These are phyloP conservation scores for Mungos mungo DNA, from an alignment of 2,113 vertebrate species.

Conservation along the genomic window DNA sequence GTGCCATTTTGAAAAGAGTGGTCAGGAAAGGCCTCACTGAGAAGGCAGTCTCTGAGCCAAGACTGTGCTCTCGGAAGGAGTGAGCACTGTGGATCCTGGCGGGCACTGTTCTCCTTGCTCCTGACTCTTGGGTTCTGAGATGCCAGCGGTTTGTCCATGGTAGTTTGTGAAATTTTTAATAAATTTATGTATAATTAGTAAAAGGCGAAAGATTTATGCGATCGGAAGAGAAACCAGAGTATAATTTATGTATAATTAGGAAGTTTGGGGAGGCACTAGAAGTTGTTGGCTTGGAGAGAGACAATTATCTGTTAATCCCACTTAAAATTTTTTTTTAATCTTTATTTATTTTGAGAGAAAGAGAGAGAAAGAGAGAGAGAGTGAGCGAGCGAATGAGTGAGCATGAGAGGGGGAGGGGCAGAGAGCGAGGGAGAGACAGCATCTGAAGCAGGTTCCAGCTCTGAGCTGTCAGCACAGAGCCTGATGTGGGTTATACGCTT, in stretches of 20 bases:
- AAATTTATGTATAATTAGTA: not conserved
- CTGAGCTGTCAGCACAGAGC: no score
- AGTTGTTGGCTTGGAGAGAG: not conserved
- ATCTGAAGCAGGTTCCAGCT: no score
- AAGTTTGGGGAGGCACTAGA: not conserved
- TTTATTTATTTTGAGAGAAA: no score
- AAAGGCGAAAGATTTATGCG: no score
- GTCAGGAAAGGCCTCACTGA: not conserved
- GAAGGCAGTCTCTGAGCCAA: not conserved
- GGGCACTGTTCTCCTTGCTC: not conserved
- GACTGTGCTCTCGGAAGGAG: not conserved
- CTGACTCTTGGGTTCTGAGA: not conserved
- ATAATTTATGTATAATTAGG: not conserved
- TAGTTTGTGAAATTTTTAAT: slow-evolving; percentile 29
- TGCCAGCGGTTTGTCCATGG: not conserved
- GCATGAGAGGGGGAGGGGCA: no score
- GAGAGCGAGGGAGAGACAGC: no score
- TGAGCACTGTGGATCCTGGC: not conserved
- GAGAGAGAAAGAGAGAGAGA: no score
- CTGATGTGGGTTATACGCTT: no score
- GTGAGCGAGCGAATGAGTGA: no score
- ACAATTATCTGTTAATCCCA: not conserved
- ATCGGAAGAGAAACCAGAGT: no score
- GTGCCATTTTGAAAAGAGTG: not conserved
- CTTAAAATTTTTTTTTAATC: not conserved